Base-by-base conservation (phyloP, 2,888 invertebrate genomes). In the Emmelina monodactyla region DNA sequence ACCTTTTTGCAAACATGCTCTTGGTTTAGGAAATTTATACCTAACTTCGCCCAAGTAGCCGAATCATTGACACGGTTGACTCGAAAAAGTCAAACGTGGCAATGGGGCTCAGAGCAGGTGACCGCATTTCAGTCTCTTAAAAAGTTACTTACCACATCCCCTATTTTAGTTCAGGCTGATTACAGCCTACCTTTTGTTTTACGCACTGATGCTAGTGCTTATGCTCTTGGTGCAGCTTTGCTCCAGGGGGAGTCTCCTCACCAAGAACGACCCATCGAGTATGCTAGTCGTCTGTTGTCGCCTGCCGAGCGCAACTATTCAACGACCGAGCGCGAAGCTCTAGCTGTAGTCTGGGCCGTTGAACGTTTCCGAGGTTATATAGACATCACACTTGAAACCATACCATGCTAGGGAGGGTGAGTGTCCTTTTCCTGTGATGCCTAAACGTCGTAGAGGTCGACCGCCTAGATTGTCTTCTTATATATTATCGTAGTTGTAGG, bases 11-110 rank as follows among this genome's bases (percentile, higher is more conserved):
- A 47, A 33, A 53, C 45, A 1, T 56, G 55, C 36, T 54, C 57
- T 0, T 60, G 58, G 58, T 60, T 51, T 33, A 33, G 58, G 2
- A 48, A 47, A 16, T 55, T 53, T 25, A 44, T 55, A 1, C 43
- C 44, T 7, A 31, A 45, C 2, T 53, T 51, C 15, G 33, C 51
- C 0, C 15, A 41, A n/a, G 41, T 58, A 0, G 47, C 55, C 0
- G 36, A 55, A 32, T 58, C 61, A 2, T 37, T 51, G 2, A 56
- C 53, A 0, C 14, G 32, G 1, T 35, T 61, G 0, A 54, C 54
- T 10, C 48, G 41, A 7, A 61, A 64, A 22, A 40, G 36, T 3
- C 30, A 44, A n/a, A 0, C 31, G 1, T 58, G 58, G 54, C 16
- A 13, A 3, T 58, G 56, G 56, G 38, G 14, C 1, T 2, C 16